Conservation (phyloP, 2,113 vertebrate species). For the Nesogale talazaci region DNA sequence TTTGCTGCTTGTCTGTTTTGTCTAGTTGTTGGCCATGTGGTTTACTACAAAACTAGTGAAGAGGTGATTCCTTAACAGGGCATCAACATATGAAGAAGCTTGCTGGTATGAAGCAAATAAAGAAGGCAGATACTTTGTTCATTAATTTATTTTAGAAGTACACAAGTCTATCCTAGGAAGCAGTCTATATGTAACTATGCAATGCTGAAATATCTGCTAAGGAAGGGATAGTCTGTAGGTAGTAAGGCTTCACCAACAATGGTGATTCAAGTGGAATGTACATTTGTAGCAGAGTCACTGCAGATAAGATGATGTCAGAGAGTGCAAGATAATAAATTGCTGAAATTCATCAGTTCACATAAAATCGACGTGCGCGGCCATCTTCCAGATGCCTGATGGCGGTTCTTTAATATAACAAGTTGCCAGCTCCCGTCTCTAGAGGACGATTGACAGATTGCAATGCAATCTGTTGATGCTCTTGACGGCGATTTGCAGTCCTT, state of each 20-base stretch:
- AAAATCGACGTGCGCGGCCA: constrained; percentile 79
- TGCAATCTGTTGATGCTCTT: constrained; percentile 86
- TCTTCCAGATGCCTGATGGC: constrained; percentile 87
- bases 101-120: constrained; percentile 60
- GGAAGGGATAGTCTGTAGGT: constrained; percentile 54
- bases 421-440: constrained; percentile 85
- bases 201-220: constrained; percentile 37
- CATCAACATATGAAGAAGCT: constrained; percentile 71
- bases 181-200: constrained; percentile 37
- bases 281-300: constrained; percentile 64
- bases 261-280: constrained; percentile 48
- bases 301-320: constrained; percentile 79
- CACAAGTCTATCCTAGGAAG: constrained; percentile 34
- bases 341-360: constrained; percentile 79
- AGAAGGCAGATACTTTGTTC: constrained; percentile 54
- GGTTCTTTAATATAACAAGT: constrained; percentile 79
- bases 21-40: constrained; percentile 68
- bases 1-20: constrained; percentile 46
- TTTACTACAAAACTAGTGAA: constrained; percentile 55
- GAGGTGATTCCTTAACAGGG: constrained; percentile 66
- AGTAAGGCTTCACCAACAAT: constrained; percentile 35
- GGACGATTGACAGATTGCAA: constrained; percentile 87
- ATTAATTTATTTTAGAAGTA: constrained; percentile 63
- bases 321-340: constrained; percentile 83
- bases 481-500: constrained; percentile 77